Evolutionary conservation across 2,888 invertebrate genomes (phyloP).

Genomic region (Tribolium freemani): DNA sequence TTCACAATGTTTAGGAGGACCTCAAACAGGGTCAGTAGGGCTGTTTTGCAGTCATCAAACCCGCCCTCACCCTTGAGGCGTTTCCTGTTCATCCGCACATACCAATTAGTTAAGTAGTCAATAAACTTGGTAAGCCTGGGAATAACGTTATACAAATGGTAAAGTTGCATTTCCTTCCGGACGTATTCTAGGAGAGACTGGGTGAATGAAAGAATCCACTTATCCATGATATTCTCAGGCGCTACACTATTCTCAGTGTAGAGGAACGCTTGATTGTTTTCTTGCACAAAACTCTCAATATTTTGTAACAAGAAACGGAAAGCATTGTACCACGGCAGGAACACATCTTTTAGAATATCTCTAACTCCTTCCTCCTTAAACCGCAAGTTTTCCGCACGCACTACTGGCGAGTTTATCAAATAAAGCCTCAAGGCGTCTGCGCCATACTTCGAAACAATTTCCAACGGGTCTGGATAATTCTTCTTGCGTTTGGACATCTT

Average conservation of each 20-base stretch:
- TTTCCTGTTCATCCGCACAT: conserved; percentile 95
- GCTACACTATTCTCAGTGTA: conserved; percentile 63
- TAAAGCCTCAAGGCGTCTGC: conserved; percentile 97
- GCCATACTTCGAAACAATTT: conserved; percentile 91
- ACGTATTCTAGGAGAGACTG: conserved; percentile 93
- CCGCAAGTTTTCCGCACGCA: conserved; percentile 94
- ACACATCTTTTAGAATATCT: conserved; percentile 97
- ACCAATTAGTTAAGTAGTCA: conserved; percentile 99
- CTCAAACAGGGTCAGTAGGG: conserved; percentile 89
- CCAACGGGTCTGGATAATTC: conserved; percentile 98
- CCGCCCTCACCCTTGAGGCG: conserved; percentile 94
- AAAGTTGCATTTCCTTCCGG: conserved; percentile 93
- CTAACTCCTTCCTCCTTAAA: conserved; percentile 98
- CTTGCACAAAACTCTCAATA: conserved; percentile 84
- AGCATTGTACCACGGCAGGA: conserved; percentile 97
- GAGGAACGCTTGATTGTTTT: conserved; percentile 65
- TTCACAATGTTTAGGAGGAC: conserved; percentile 90
- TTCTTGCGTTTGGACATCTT: conserved; percentile 99
- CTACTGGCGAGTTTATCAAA: conserved; percentile 97
- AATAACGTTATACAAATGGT: conserved; percentile 95
- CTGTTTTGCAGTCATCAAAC: conserved; percentile 83
- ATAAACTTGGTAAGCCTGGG: conserved; percentile 95
- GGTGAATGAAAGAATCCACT: conserved; percentile 97
- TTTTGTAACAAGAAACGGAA: conserved; percentile 96
- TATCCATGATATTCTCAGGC: conserved; percentile 89